Base-by-base conservation (phyloP, 1,140 invertebrate species). In the Cydia splendana region DNA sequence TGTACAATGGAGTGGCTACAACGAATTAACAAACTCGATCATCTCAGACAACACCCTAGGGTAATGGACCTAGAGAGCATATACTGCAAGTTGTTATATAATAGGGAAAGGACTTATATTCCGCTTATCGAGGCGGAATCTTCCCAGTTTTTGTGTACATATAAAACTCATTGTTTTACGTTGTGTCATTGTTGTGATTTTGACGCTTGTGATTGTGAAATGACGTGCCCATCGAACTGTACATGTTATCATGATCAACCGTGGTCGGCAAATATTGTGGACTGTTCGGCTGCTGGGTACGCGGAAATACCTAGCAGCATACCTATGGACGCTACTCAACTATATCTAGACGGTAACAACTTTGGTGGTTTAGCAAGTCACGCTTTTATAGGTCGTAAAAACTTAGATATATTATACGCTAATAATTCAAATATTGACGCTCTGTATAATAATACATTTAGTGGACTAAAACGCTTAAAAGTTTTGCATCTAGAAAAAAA, bases 161-260 rank as follows among this genome's bases (percentile, higher is more conserved):
- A 99, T 93, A 97, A 98, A 91, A 97, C 97, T 9, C 98, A 98
- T 86, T 99, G 98, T 93, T 98, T 98, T 89, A 96, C 97, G 4
- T 94, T 98, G 57, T 98, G 98, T 85, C 97, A 98, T 87, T 98
- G 98, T 94, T 99, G 98, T 91, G 98, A 98, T 91, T 98, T 98
- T 91, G 97, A 98, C 88, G 97, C 98, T 73, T 98, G 98, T 94
- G 97, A 98, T 94, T 98, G 97, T 93, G 97, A 98, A 95, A 98
- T 98, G 97, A 98, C 97, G 73, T 99, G 98, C 89, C 98, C 98
- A 15, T 96, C 95, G 65, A 98, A 98, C 90, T 99, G 98, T 93
- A 97, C 97, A 18, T 98, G 98, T 87, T 98, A 98, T 94, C 97
- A 98, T 88, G 98, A 98, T 92, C 97, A 98, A 87, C 96, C 97